Conservation (phyloP, 2,113 vertebrate genomes). For the Pantherophis guttatus region DNA sequence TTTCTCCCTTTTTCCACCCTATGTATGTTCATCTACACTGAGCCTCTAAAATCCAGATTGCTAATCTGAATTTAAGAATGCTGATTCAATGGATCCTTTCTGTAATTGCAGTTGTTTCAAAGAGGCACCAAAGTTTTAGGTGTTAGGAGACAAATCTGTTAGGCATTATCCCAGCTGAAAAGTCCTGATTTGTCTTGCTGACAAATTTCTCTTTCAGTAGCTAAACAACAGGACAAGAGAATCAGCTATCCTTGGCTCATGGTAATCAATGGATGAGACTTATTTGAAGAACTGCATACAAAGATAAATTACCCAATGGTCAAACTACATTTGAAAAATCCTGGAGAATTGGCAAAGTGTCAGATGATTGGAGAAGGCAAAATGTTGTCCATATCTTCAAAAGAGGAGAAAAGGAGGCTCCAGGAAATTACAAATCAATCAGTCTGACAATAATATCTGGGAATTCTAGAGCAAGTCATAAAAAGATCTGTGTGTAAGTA, state of each 20-base stretch:
- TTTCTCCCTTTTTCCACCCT: background rate
- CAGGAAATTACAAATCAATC: background rate
- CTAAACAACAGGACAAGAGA: background rate
- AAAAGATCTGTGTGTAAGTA: background rate
- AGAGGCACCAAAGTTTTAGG: background rate
- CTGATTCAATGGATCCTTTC: background rate
- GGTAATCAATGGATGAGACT: background rate
- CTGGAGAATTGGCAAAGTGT: background rate
- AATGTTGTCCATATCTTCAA: background rate
- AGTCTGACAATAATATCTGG: background rate
- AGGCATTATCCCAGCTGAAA: background rate
- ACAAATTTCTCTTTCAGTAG: background rate
- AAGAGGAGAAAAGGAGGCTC: background rate
- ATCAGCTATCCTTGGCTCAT: background rate
- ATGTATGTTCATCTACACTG: background rate
- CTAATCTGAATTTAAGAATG: background rate
- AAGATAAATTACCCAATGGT: background rate
- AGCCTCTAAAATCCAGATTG: background rate
- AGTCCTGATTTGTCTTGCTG: background rate
- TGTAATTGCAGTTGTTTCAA: background rate
- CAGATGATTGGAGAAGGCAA: background rate
- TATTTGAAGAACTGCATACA: background rate
- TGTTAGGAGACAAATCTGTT: background rate
- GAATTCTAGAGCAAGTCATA: background rate
- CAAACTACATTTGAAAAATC: background rate